Evolutionary conservation across 2,113 vertebrate genomes (phyloP), one percentile per base, ranked within the genome.

Genomic region (Planiliza haematocheilus): DNA sequence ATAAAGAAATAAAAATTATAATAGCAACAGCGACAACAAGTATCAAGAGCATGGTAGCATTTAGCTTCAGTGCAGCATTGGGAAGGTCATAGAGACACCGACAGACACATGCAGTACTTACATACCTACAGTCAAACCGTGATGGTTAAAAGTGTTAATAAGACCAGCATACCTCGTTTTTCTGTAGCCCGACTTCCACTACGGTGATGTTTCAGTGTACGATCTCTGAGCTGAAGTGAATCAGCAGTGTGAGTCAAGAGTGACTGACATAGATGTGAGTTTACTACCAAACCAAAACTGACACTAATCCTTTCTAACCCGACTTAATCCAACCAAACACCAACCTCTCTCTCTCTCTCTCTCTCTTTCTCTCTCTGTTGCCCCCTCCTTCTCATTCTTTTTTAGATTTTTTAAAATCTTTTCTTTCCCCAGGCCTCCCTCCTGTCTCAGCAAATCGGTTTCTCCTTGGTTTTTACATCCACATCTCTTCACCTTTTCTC

Each of bases 291-390:
- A 80, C 70, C 75, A 78, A 84, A 69, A 65, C 80, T 83, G 66
- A 73, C 81, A 60, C 60, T 92, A 93, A 93, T 93, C 90, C 76
- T 77, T 60, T 87, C 59, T 77, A 86, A 86, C 85, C 74, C 53
- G 4, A 45, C 67, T 80, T 91, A 92, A 93, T 93, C 91, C 86
- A 68, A 30, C 50, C 72, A 65, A 49, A 68, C 70, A 41, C 46
- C 42, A 18, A 45, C 57, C 56, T 17, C 69, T 5, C 56, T 20
- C 69, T 8, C 51, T 30, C 37, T 24, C 58, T 17, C n/a, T 58
- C 51, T 30, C 46, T 41, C 49, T 12, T n/a, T n/a, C 16, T 4
- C 21, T 50, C 39, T 39, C 12, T 21, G 4, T 43, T 14, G n/a
- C 20, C 39, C 43, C 4, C 48, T 42, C 7, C 7, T 8, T 49